Evolutionary conservation across 2,797 vertebrate genomes (phyloP).

Genomic region (Percopsis omiscomaycus): DNA sequence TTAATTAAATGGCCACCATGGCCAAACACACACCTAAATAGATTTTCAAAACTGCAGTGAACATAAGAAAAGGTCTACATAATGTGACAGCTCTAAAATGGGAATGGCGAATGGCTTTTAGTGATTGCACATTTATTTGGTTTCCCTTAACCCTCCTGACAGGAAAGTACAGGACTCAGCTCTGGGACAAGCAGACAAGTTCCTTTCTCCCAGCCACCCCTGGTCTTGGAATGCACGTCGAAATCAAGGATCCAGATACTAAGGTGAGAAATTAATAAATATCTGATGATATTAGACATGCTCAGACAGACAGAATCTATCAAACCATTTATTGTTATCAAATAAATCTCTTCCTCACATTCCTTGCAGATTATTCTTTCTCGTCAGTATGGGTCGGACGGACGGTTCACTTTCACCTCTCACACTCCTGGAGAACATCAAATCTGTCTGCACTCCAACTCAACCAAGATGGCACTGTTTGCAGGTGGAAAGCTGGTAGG

Average conservation of each 20-base stretch:
- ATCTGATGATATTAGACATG: not conserved
- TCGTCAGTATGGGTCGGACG: constrained; percentile 91
- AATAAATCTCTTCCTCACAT: not conserved
- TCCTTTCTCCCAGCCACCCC: constrained; percentile 90
- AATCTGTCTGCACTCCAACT: constrained; percentile 96
- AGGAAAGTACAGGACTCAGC: constrained; percentile 93
- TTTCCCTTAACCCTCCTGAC: constrained; percentile 20
- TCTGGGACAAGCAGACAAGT: constrained; percentile 89
- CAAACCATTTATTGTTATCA: not conserved
- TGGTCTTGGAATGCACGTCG: constrained; percentile 94
- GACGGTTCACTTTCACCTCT: constrained; percentile 94
- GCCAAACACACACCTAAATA: too few species aligned
- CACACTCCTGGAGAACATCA: constrained; percentile 95
- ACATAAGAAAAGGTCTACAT: too few species aligned
- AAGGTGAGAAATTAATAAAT: constrained; percentile 74
- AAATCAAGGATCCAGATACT: constrained; percentile 91
- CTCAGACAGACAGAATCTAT: not conserved
- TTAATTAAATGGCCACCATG: too few species aligned
- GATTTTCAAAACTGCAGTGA: too few species aligned
- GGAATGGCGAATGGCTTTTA: not conserved
- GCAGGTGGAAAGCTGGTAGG: constrained; percentile 90
- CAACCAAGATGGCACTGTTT: constrained; percentile 91
- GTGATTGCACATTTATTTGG: not conserved
- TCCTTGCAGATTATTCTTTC: constrained; percentile 85
- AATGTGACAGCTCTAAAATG: too few species aligned